Base-by-base conservation (phyloP, 2,113 vertebrate species). In the Porphyrio hochstetteri region DNA sequence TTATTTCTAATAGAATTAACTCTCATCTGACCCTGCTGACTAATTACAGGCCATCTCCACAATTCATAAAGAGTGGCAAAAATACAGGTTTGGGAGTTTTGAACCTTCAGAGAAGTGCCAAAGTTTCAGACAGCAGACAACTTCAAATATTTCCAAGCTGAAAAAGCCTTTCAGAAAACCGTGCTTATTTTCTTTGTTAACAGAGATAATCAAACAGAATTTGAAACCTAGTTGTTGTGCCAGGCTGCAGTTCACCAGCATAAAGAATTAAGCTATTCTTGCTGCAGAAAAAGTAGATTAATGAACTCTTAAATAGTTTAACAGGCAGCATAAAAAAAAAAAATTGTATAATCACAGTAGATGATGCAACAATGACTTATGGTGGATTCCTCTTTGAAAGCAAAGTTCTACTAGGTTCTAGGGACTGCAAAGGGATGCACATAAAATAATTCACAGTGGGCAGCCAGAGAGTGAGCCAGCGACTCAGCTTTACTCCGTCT, bases 271-370 rank as follows among this genome's bases (percentile, higher is more conserved):
- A 84, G 40, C 24, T 28, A 87, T 85, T 92, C 67, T 89, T 82
- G 28, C 27, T 63, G n/a, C 68, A 94, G 60, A 74, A 82, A 61
- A 70, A 71, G 16, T 31, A 80, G 85, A 77, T 53, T 90, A 93
- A 93, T 90, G 75, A 93, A 24, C 12, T 90, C 82, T 56, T 82
- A 93, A 95, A 78, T 56, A 64, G 4, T 91, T 97, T 87, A 93
- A 64, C 18, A 65, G 31, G 21, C 11, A 72, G 25, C 2, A 3
- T 94, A 19, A 83, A 75, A 91, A 46, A 91, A 46, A 46, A 46
- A 92, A 82, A 60, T 42, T 72, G 16, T 81, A 23, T 4, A 5
- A 13, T 82, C 33, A 44, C 17, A 68, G 70, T 63, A 71, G 81
- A 60, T 76, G 84, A 64, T 56, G 79, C 0, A 0, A 19, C 29